phyloP scores from a whole-genome alignment of 2,113 vertebrate species.

The Kryptolebias marmoratus region DNA sequence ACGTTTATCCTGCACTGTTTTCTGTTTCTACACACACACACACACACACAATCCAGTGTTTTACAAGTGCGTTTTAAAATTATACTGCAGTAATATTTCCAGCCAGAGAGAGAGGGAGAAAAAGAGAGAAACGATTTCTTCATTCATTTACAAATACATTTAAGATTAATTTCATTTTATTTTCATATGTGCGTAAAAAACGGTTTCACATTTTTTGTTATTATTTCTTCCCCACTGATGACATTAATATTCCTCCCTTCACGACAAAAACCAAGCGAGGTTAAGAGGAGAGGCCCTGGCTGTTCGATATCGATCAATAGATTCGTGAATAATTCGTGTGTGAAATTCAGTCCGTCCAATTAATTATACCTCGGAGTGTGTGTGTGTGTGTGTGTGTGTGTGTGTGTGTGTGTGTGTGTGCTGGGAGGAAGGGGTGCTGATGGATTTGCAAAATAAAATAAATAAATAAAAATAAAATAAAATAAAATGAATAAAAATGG shows the following conservation, averaged over 20 bases:
- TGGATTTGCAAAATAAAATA: neutral
- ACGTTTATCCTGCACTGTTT: neutral
- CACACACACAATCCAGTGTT: too few relatives aligned
- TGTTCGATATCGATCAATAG: constrained; percentile 81
- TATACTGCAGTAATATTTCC: too few relatives aligned
- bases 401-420: too few relatives aligned
- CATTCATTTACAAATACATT: too few relatives aligned
- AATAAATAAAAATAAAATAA: neutral
- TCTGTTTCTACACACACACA: neutral
- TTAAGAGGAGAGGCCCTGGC: constrained; percentile 74
- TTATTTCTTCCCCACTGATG: constrained; percentile 48
- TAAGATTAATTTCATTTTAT: too few relatives aligned
- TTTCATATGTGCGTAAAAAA: too few relatives aligned
- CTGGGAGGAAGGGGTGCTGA: constrained; percentile 26
- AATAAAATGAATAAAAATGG: constrained; percentile 3
- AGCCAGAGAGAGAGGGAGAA: too few relatives aligned
- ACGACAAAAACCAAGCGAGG: constrained; percentile 75
- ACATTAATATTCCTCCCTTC: constrained; percentile 75
- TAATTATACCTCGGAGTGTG: constrained; percentile 75
- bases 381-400: too few relatives aligned
- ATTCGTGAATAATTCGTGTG: constrained; percentile 84
- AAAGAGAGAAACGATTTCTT: too few relatives aligned
- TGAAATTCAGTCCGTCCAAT: constrained; percentile 82
- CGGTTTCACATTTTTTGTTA: neutral
- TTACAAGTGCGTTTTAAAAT: too few relatives aligned